Base-by-base conservation (phyloP, 1,140 invertebrate species). In the Bombus sibiricus region DNA sequence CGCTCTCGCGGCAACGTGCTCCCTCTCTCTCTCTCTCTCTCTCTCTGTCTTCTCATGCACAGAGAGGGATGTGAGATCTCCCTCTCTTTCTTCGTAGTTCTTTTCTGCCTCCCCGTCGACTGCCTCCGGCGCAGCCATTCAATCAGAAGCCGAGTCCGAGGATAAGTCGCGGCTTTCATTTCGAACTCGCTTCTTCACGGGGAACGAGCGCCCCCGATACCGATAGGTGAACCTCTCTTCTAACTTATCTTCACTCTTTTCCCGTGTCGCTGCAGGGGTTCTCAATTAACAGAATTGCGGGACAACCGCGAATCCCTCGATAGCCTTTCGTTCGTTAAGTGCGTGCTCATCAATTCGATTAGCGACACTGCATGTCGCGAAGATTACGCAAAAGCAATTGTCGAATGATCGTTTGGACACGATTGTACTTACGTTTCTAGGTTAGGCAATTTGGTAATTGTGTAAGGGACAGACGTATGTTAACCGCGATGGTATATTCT, bases 91-190 rank as follows among this genome's bases (percentile, higher is more conserved):
- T 47, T 69, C 62, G 68, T 37, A 47, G 32, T 81, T 76, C 76
- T 85, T 81, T 81, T 81, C 71, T 77, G 41, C 69, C 37, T 47
- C 75, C 75, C 81, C 57, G 68, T 73, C 62, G 83, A 72, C 53
- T 76, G 94, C 94, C 93, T 93, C 86, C 91, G 92, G 94, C 93
- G 90, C 87, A 94, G 93, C 94, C 93, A 95, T 95, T 95, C 94
- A 95, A 95, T 95, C 94, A 93, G 92, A 93, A 93, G 84, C 86
- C 86, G 76, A 87, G 85, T 71, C 83, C 89, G 82, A 85, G 91
- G 92, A 93, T 93, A 93, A 94, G 92, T 92, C 88, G 89, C 82
- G 88, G 92, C 91, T 93, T 93, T 92, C 93, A 93, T 93, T 93
- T 92, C 83, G 66, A 86, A 81, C 73, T 74, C 84, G 80, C 68